Conservation (phyloP, 1,140 invertebrate species). For the Melipona quadrifasciata region DNA sequence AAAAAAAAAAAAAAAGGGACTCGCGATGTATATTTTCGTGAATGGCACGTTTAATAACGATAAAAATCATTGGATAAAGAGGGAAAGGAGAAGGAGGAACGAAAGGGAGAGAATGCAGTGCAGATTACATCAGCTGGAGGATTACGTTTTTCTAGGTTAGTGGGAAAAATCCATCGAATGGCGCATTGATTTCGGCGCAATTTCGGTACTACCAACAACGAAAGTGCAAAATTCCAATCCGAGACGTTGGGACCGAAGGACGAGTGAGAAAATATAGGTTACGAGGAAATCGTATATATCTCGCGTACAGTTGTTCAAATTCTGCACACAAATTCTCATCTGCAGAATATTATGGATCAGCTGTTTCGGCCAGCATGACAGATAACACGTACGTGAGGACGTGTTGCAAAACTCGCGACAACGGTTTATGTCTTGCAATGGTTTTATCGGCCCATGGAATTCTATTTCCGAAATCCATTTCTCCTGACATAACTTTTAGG, state of each 20-base stretch:
- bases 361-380: not conserved
- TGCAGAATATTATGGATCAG: not conserved
- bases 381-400: not conserved
- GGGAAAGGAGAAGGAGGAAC: not conserved
- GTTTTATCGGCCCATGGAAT: not conserved
- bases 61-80: no score
- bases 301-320: not conserved
- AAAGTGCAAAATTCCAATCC: not conserved
- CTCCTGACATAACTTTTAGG: not conserved
- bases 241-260: not conserved
- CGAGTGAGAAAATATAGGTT: not conserved
- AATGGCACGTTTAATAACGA: no score
- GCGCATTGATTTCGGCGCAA: not conserved
- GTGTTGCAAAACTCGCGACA: not conserved
- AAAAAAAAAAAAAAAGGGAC: no score
- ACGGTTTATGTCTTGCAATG: not conserved
- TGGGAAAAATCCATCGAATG: not conserved
- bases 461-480: constrained; percentile 11
- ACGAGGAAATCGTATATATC: not conserved
- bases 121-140: not conserved
- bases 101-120: no score
- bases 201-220: not conserved
- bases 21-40: no score
- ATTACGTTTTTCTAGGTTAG: not conserved
- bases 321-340: not conserved